Percentiles rank a stretch among this genome's conserved stretches.
Conservation (phyloP, 2,888 invertebrate species). For the Sisyra nigra region DNA sequence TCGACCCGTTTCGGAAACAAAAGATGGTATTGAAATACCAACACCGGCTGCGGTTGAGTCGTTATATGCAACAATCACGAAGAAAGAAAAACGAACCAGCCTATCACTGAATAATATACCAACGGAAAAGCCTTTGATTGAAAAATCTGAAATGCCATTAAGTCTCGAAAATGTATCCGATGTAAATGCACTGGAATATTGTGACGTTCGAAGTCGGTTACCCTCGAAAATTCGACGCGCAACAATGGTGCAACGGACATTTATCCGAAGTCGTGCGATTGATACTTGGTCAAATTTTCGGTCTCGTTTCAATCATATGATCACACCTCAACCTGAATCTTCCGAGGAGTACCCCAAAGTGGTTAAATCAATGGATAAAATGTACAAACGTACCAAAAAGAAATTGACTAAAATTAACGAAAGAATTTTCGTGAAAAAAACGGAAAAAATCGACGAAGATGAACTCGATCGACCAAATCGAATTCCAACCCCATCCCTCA, state of each 20-base stretch:
- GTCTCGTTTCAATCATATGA: constrained; percentile 22
- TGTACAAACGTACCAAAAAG: constrained; percentile 25
- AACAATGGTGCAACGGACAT: constrained; percentile 19
- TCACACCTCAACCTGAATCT: constrained; percentile 23
- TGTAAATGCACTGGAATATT: constrained; percentile 17
- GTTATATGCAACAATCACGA: neutral
- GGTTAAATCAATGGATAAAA: constrained; percentile 21
- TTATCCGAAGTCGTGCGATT: constrained; percentile 16
- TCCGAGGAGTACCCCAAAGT: constrained; percentile 23
- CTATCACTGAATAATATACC: neutral
- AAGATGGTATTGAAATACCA: too few species aligned
- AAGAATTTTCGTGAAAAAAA: constrained; percentile 14
- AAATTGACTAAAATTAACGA: constrained; percentile 25
- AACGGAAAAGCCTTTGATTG: neutral
- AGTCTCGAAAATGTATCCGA: too few species aligned
- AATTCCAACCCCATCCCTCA: too few species aligned
- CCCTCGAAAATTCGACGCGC: constrained; percentile 19
- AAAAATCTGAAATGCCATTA: neutral
- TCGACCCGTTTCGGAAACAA: too few species aligned
- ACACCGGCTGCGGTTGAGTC: neutral
- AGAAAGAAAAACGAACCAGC: constrained; percentile 3
- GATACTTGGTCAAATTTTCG: constrained; percentile 23
- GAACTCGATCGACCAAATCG: neutral
- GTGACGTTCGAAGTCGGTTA: constrained; percentile 19
- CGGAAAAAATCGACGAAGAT: neutral